A percentile compares a stretch with the other conserved stretches of the same genome.
These are phyloP conservation scores for Excalfactoria chinensis DNA, from an alignment of 2,113 vertebrate species.

Conservation along the genomic window DNA sequence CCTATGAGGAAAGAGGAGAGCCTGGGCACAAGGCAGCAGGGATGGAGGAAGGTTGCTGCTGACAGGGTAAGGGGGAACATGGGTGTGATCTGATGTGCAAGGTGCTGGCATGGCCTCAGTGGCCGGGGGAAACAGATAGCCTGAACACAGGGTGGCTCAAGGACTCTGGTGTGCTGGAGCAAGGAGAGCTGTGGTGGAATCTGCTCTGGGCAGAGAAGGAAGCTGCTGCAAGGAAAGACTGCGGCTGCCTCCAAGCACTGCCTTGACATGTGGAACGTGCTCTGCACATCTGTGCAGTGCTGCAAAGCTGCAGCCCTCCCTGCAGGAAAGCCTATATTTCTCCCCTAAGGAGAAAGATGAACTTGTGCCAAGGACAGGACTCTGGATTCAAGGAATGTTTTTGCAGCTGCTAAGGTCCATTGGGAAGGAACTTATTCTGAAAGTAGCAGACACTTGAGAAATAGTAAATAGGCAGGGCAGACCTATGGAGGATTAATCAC, in stretches of 20 bases:
- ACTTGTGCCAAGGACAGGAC: not conserved
- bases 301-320: not conserved
- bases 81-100: accelerated
- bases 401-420: accelerated
- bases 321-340: not conserved
- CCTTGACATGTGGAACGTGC: not conserved
- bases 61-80: not conserved
- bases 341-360: not conserved
- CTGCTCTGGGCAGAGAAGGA: not conserved
- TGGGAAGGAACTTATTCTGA: not conserved
- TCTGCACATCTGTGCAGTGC: not conserved
- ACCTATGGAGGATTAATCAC: not conserved
- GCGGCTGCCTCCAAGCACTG: not conserved
- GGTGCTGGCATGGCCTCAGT: not conserved
- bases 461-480: not conserved
- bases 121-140: accelerated
- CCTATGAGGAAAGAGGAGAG: not conserved
- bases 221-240: not conserved
- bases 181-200: not conserved
- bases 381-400: not conserved
- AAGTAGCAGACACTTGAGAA: not conserved
- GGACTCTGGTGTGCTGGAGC: not conserved
- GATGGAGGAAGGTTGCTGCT: not conserved
- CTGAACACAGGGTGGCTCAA: not conserved
- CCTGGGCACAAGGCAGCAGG: accelerated